Evolutionary conservation across 2,113 vertebrate genomes (phyloP).

Genomic region (Lates calcarifer): DNA sequence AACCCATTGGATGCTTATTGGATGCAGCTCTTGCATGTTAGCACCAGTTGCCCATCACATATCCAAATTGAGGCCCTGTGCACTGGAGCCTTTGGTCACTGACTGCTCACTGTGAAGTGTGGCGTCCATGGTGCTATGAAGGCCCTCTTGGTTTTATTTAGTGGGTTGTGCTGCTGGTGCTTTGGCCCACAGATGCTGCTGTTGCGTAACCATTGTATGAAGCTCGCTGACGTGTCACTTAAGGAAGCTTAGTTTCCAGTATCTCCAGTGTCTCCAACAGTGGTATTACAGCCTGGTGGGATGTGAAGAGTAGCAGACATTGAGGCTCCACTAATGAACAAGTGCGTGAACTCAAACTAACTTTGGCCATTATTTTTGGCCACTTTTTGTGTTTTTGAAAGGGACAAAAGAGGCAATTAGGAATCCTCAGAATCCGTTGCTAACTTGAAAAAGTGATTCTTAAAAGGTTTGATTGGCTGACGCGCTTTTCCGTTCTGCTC

Average conservation of each 20-base stretch:
- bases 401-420: conserved; percentile 68
- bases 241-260: conserved; percentile 76
- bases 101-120: conserved; percentile 52
- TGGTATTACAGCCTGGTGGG: conserved; percentile 68
- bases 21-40: conserved; percentile 77
- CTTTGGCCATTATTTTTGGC: conserved; percentile 70
- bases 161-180: conserved; percentile 65
- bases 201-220: conserved; percentile 68
- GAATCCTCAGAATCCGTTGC: conserved; percentile 51
- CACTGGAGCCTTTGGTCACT: conserved; percentile 51
- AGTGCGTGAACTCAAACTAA: conserved; percentile 70
- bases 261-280: conserved; percentile 72
- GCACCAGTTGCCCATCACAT: conserved; percentile 67
- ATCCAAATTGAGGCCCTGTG: conserved; percentile 53
- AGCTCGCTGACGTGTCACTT: conserved; percentile 73
- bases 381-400: conserved; percentile 58
- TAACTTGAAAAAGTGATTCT: conserved; percentile 56
- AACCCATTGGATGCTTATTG: conserved; percentile 73
- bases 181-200: conserved; percentile 60
- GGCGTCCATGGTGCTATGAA: conserved; percentile 57
- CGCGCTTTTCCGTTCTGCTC: conserved; percentile 53
- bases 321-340: conserved; percentile 78
- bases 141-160: conserved; percentile 64
- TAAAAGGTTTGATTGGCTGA: conserved; percentile 61
- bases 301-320: conserved; percentile 74